Base-by-base conservation (phyloP, 2,113 vertebrate species). In the Blennius ocellaris region DNA sequence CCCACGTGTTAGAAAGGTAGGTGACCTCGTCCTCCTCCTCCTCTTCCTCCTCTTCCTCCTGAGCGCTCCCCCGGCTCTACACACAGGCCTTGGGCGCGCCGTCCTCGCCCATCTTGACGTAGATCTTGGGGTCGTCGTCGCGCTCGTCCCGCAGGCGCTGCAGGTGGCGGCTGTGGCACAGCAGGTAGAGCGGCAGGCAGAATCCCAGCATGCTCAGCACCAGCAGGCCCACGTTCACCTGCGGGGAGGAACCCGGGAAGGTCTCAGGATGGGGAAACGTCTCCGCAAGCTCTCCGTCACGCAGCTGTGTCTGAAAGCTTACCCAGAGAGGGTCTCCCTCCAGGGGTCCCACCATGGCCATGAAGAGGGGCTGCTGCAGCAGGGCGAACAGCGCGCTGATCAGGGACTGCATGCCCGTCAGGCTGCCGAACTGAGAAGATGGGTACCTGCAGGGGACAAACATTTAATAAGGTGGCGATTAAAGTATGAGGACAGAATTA, bases 381-480 rank as follows among this genome's bases (percentile, higher is more conserved):
- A 99, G 96, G 54, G 98, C 97, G 0, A 99, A 98, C 57, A 99
- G 95, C 1, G 98, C 98, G 0, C 97, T 99, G 94, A 99, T 92
- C 76, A 99, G 92, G 1, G 97, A 99, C 94, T 99, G 98, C 89
- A 99, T 93, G 38, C 98, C 98, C 0, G 97, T 99, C 90, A 99
- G 89, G 85, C 96, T 99, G 90, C 98, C 98, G 16, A 99, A 99
- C 92, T 99, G 97, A 43, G 96, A 96, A 17, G 97, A 99, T 3
- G 98, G 98, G 86, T 99, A 99, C 87, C 98, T 99, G 95, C 56
- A 60, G 52, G 67, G 82, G 83, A 82, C 45, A 57, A 85, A 83
- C 5, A 21, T 30, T 30, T 30, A 30, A 30, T 30, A 30, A 30
- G 2, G 21, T 30, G 21, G 21, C n/a, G n/a, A n/a, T n/a, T n/a